Conservation (phyloP, 2,113 vertebrate genomes). For the Muscicapa adusta region DNA sequence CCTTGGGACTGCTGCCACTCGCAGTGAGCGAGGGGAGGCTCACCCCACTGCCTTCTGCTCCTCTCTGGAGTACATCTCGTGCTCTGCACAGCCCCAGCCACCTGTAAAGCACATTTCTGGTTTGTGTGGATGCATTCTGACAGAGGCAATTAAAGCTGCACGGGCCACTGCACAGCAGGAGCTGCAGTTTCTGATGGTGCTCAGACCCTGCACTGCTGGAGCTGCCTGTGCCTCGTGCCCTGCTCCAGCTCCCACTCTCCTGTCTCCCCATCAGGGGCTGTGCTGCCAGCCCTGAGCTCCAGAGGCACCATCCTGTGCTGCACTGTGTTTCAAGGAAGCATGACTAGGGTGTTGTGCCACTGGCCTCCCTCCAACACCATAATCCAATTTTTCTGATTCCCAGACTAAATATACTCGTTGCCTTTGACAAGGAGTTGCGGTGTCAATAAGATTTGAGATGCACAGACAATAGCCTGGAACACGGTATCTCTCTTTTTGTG, state of each 20-base stretch:
- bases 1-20: not conserved
- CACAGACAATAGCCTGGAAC: not conserved
- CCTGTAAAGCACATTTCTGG: not conserved
- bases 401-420: not conserved
- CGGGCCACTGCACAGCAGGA: not conserved
- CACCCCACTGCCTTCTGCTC: not conserved
- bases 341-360: not conserved
- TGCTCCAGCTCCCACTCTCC: not conserved
- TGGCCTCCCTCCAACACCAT: not conserved
- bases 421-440: not conserved
- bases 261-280: not conserved
- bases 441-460: not conserved
- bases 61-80: not conserved
- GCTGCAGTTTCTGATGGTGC: accelerated
- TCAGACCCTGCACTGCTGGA: not conserved
- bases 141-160: not conserved
- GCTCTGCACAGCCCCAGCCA: not conserved
- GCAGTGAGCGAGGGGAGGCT: too few species aligned
- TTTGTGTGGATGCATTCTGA: not conserved
- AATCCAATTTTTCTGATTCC: constrained; percentile 1
- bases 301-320: not conserved
- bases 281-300: not conserved
- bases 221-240: not conserved
- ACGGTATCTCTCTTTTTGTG: not conserved
- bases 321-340: not conserved